Conservation (phyloP, 2,888 invertebrate genomes). For the Cryptocheilus praepositus region DNA sequence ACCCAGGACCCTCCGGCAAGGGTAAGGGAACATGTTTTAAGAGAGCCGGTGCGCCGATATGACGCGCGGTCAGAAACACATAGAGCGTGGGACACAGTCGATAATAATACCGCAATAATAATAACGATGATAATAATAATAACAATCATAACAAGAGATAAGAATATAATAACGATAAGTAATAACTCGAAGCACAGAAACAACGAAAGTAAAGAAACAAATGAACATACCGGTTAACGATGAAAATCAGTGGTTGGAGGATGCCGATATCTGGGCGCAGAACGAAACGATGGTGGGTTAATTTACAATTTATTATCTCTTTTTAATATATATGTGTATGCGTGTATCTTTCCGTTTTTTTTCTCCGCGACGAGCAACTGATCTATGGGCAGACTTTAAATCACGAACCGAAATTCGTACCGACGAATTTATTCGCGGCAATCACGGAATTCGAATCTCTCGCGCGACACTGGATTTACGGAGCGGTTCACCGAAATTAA, state of each 20-base stretch:
- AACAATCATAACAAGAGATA: constrained; percentile 49
- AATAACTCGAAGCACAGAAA: constrained; percentile 56
- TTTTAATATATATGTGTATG: constrained; percentile 20
- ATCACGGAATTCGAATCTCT: not conserved
- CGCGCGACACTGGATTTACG: not conserved
- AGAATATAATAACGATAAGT: constrained; percentile 52
- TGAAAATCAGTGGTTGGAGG: constrained; percentile 74
- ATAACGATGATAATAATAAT: constrained; percentile 48
- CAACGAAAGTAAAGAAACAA: constrained; percentile 72
- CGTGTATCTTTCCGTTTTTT: constrained; percentile 11
- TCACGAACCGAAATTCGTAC: not conserved
- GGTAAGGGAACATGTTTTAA: constrained; percentile 39
- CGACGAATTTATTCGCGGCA: not conserved
- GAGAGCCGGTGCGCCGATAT: constrained; percentile 28
- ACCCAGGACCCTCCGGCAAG: constrained; percentile 19
- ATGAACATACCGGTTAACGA: constrained; percentile 74
- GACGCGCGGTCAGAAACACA: constrained; percentile 27
- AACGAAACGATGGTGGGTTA: constrained; percentile 56
- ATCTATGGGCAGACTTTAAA: not conserved
- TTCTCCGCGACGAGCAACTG: constrained; percentile 13
- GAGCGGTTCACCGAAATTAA: constrained; percentile 21
- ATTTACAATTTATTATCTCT: constrained; percentile 21
- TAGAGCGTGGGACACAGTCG: constrained; percentile 38
- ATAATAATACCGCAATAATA: constrained; percentile 44
- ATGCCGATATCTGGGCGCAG: constrained; percentile 67